phyloP scores from a whole-genome alignment of 2,113 vertebrate genomes.

The Crocuta crocuta region DNA sequence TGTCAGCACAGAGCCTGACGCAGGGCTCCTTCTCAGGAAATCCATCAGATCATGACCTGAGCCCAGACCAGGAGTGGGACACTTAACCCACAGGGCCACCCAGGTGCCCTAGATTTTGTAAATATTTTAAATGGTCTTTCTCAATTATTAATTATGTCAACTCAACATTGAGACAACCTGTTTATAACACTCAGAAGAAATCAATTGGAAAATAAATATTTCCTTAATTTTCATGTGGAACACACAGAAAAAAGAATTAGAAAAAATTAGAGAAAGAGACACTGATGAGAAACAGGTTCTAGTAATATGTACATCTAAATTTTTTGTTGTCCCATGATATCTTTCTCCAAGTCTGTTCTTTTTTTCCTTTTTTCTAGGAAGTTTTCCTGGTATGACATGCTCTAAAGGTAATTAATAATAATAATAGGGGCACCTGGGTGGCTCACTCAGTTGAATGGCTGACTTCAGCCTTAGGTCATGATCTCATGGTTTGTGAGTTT shows the following conservation, averaged over 20 bases:
- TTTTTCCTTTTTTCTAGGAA: not conserved
- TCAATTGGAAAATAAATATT: not conserved
- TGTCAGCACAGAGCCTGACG: no score
- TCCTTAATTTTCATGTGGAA: not conserved
- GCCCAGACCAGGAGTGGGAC: no score
- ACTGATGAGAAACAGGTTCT: not conserved
- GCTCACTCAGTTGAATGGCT: no score
- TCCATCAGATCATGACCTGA: no score
- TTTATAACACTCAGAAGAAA: not conserved
- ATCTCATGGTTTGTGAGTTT: no score
- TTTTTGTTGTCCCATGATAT: not conserved
- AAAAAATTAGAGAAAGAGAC: not conserved
- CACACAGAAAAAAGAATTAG: not conserved
- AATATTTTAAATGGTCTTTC: not conserved
- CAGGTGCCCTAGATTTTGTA: not conserved
- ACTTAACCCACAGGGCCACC: no score
- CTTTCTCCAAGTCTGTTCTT: not conserved
- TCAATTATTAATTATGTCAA: not conserved
- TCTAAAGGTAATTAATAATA: not conserved
- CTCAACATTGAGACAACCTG: not conserved
- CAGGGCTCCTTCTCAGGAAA: no score
- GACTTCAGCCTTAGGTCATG: no score
- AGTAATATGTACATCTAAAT: not conserved
- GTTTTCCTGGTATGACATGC: not conserved
- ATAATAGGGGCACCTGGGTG: not conserved